These are phyloP conservation scores for Lepidocyrtinus sp. DNA, from an alignment of 2,888 invertebrate genomes.

Conservation along the genomic window DNA sequence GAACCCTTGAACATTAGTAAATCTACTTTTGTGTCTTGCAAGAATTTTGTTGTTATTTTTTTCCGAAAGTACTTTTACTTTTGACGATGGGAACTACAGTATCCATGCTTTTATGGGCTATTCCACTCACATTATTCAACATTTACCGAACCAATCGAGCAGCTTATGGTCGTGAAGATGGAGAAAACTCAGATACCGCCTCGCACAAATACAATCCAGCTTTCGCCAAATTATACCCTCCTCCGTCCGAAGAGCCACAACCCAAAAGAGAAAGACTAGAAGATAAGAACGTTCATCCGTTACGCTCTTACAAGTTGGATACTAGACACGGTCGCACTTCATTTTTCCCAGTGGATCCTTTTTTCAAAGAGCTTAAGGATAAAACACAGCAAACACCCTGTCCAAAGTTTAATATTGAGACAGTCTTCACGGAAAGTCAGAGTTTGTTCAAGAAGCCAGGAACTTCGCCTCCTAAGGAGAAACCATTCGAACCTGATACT, in stretches of 20 bases:
- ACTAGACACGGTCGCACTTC: slow-evolving; percentile 31
- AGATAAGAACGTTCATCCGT: background rate
- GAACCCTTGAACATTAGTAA: too few relatives aligned
- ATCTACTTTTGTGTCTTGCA: too few relatives aligned
- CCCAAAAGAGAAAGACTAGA: background rate
- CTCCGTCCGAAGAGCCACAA: slow-evolving; percentile 6
- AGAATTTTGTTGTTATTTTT: too few relatives aligned
- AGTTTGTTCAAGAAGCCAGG: background rate
- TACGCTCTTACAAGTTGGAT: slow-evolving; percentile 4
- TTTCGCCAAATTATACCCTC: slow-evolving; percentile 19
- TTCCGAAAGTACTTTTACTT: too few relatives aligned
- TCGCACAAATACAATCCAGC: slow-evolving; percentile 22
- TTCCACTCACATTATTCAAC: slow-evolving; percentile 21
- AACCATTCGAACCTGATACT: background rate
- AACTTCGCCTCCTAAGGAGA: background rate
- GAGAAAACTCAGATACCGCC: background rate
- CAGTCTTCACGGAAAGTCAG: slow-evolving; percentile 32
- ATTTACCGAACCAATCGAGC: slow-evolving; percentile 14
- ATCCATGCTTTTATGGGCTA: slow-evolving; percentile 26
- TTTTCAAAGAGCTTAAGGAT: slow-evolving; percentile 26
- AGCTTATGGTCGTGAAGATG: background rate
- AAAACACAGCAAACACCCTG: slow-evolving; percentile 4
- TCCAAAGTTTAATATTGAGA: slow-evolving; percentile 37
- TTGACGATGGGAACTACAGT: slow-evolving; percentile 22
- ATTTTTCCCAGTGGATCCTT: slow-evolving; percentile 35